Evolutionary conservation across 2,113 vertebrate genomes (phyloP).

Genomic region (Mellivora capensis): DNA sequence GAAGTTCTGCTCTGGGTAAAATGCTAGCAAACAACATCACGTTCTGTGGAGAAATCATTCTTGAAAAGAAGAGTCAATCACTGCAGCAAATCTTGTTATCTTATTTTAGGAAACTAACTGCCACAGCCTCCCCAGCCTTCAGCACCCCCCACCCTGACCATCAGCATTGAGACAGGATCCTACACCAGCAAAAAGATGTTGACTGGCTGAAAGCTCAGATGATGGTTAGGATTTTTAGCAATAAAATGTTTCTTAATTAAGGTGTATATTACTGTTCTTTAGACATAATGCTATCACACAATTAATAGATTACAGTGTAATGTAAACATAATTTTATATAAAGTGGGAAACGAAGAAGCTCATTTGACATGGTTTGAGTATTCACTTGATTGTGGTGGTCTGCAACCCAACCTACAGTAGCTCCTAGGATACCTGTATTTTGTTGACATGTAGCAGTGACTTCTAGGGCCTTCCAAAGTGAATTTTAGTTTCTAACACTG

Average conservation of each 20-base stretch:
- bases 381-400: background rate
- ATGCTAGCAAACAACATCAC: background rate
- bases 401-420: background rate
- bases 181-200: background rate
- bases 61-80: background rate
- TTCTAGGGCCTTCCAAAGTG: background rate
- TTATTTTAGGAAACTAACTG: background rate
- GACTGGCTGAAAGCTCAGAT: background rate
- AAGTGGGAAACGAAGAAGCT: background rate
- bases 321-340: background rate
- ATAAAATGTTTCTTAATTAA: background rate
- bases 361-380: background rate
- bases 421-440: background rate
- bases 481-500: background rate
- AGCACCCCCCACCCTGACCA: background rate
- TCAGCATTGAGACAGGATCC: background rate
- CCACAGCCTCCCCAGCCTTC: background rate
- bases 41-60: background rate
- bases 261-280: background rate
- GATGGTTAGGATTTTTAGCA: background rate
- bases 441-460: background rate
- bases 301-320: background rate
- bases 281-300: background rate
- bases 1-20: background rate
- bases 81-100: background rate